Evolutionary conservation across 1,140 invertebrate genomes (phyloP).

Genomic region (Vanessa atalanta): DNA sequence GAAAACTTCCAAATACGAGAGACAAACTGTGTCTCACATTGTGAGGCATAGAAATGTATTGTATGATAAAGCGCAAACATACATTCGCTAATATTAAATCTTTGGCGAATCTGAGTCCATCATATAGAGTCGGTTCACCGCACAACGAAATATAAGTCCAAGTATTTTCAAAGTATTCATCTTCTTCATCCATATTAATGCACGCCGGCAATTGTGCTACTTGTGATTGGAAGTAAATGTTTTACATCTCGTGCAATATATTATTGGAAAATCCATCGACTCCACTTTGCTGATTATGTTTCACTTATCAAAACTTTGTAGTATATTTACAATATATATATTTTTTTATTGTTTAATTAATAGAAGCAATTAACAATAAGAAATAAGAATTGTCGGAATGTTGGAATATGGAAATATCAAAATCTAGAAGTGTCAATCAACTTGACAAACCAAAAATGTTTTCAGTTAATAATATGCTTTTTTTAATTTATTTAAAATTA

Average conservation of each 20-base stretch:
- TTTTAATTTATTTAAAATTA: no score
- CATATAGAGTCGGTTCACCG: conserved; percentile 73
- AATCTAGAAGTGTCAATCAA: no score
- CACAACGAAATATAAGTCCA: conserved; percentile 72
- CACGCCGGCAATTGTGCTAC: conserved; percentile 13
- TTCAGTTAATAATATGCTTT: no score
- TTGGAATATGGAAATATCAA: no score
- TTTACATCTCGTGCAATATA: not conserved
- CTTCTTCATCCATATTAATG: conserved; percentile 64
- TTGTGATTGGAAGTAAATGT: not conserved
- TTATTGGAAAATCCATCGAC: not conserved
- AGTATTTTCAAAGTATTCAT: conserved; percentile 61
- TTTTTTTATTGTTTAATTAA: no score
- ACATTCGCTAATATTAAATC: conserved; percentile 74
- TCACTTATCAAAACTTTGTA: not conserved
- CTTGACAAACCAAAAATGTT: no score
- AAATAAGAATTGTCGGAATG: no score
- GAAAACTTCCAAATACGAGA: conserved; percentile 69
- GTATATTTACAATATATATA: not conserved
- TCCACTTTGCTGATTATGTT: not conserved
- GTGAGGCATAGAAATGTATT: conserved; percentile 62
- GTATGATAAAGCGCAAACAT: conserved; percentile 61
- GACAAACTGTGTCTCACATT: conserved; percentile 71
- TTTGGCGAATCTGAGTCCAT: conserved; percentile 74
- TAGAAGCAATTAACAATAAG: no score